phyloP scores from a whole-genome alignment of 2,113 vertebrate species.

The Notothenia coriiceps region DNA sequence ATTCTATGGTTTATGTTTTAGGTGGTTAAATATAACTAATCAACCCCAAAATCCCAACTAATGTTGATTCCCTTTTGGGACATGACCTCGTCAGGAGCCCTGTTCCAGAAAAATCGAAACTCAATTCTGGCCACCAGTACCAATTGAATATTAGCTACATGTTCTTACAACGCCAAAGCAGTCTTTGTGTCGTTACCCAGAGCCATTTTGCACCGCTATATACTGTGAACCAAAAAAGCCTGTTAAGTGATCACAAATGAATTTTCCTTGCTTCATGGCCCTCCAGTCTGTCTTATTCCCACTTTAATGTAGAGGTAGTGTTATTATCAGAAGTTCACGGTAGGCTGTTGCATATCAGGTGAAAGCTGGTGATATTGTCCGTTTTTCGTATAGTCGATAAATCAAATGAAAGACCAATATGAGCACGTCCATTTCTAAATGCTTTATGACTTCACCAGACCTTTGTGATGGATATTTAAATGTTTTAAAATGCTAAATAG shows the following conservation, averaged over 20 bases:
- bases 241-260: conserved; percentile 17
- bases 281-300: neutral
- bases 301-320: conserved; percentile 5
- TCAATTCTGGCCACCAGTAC: conserved; percentile 15
- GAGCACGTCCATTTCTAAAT: neutral
- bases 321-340: neutral
- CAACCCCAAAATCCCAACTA: too few species aligned
- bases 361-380: conserved; percentile 13
- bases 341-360: neutral
- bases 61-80: neutral
- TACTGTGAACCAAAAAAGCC: conserved; percentile 70
- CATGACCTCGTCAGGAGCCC: neutral
- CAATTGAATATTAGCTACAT: conserved; percentile 26
- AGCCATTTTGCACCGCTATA: conserved; percentile 66
- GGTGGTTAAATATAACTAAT: too few species aligned
- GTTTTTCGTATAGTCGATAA: conserved; percentile 3
- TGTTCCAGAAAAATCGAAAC: conserved; percentile 3
- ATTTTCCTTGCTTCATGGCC: conserved; percentile 6
- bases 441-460: neutral
- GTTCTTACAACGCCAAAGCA: conserved; percentile 42
- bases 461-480: neutral
- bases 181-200: conserved; percentile 61
- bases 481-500: neutral
- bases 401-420: neutral
- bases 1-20: too few species aligned